Evolutionary conservation across 1,140 invertebrate species (phyloP).

Genomic region (Asbolus verrucosus): DNA sequence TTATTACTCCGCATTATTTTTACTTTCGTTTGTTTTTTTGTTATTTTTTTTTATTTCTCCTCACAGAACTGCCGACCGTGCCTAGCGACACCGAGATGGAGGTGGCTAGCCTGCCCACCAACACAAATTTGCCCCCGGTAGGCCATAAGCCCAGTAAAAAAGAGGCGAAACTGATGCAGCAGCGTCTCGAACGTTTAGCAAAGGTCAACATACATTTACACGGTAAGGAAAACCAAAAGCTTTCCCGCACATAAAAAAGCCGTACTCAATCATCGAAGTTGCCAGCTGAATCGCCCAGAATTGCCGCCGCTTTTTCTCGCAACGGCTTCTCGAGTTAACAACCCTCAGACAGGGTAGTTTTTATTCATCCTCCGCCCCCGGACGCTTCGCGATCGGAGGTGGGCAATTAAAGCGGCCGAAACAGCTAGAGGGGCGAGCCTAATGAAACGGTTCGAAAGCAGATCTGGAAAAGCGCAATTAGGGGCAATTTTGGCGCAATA

Average conservation of each 20-base stretch:
- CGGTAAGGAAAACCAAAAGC: constrained; percentile 72
- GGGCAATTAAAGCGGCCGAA: not conserved
- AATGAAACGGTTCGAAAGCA: no score
- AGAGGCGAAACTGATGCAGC: constrained; percentile 71
- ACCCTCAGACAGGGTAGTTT: not conserved
- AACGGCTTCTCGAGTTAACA: constrained; percentile 17
- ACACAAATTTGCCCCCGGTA: constrained; percentile 53
- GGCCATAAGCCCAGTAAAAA: constrained; percentile 68
- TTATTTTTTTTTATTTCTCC: constrained; percentile 60
- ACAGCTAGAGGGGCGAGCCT: no score
- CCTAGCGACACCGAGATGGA: constrained; percentile 65
- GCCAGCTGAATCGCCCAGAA: no score
- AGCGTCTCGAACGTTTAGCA: constrained; percentile 78
- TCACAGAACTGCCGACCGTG: constrained; percentile 60
- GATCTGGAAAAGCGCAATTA: no score
- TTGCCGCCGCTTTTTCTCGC: no score
- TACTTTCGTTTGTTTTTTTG: constrained; percentile 56
- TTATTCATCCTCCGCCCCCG: not conserved
- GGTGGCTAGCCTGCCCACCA: constrained; percentile 61
- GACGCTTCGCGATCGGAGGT: no score
- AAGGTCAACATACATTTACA: constrained; percentile 90
- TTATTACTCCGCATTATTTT: no score
- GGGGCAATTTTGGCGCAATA: no score
- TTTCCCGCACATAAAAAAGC: not conserved
- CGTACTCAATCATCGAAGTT: constrained; percentile 13